phyloP scores from a whole-genome alignment of 53 echinoderm and acorn worm species.

The Astropecten irregularis region DNA sequence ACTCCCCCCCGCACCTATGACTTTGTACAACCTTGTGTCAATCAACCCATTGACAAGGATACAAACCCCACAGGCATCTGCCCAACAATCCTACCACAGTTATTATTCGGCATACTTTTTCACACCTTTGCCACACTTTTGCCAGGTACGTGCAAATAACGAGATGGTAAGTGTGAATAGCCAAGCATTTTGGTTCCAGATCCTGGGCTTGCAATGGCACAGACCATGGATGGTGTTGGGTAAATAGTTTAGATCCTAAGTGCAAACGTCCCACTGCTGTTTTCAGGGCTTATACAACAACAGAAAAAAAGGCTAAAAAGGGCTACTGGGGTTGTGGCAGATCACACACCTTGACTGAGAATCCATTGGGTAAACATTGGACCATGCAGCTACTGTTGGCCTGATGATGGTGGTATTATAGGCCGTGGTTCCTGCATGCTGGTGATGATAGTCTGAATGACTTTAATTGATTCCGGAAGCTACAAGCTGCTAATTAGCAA shows the following conservation, averaged over 20 bases:
- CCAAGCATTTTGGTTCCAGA: neutral
- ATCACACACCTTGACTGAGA: too few relatives aligned
- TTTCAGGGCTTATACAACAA: too few relatives aligned
- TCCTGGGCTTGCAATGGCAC: too few relatives aligned
- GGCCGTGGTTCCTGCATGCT: too few relatives aligned
- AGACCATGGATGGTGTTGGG: slow-evolving; percentile 18
- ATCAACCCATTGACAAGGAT: neutral
- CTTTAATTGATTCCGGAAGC: slow-evolving; percentile 6
- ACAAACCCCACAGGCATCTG: neutral
- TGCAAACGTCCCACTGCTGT: too few relatives aligned
- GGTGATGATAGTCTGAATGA: too few relatives aligned
- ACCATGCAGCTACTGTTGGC: too few relatives aligned
- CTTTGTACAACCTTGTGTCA: neutral
- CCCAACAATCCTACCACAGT: neutral
- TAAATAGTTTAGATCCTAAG: slow-evolving; percentile 27
- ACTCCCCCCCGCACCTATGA: neutral
- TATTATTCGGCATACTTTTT: slow-evolving; percentile 28
- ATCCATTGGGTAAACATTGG: too few relatives aligned
- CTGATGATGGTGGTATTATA: too few relatives aligned
- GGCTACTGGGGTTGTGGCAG: too few relatives aligned
- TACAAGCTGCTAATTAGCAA: slow-evolving; percentile 8
- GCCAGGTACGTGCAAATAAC: slow-evolving; percentile 41
- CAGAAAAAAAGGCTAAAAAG: too few relatives aligned
- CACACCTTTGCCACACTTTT: slow-evolving; percentile 29
- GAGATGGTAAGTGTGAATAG: neutral